A percentile compares a stretch with the other conserved stretches of the same genome.
These are phyloP conservation scores for Proisotoma minuta DNA, from an alignment of 2,888 invertebrate genomes.

Conservation along the genomic window DNA sequence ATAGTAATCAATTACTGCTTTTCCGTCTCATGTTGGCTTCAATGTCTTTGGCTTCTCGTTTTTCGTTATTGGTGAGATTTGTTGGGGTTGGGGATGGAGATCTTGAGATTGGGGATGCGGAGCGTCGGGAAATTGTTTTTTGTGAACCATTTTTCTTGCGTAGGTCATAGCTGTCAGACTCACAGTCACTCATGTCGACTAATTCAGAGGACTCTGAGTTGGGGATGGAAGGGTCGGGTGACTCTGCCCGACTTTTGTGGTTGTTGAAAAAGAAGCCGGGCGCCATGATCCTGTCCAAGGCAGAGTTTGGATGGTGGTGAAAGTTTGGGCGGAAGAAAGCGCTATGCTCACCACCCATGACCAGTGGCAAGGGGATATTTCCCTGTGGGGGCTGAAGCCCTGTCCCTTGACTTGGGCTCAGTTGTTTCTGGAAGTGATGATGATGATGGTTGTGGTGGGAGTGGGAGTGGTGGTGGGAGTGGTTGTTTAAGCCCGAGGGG, in stretches of 20 bases:
- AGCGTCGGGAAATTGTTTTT: not conserved
- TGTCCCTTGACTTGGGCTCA: slow-evolving; percentile 14
- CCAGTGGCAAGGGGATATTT: slow-evolving; percentile 51
- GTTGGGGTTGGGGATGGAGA: not conserved
- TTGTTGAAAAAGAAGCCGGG: not conserved
- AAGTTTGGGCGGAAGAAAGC: slow-evolving; percentile 62
- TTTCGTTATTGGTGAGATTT: not conserved
- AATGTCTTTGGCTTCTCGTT: too few species aligned
- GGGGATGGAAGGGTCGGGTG: slow-evolving; percentile 34
- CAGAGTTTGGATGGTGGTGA: slow-evolving; percentile 22
- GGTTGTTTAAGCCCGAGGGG: slow-evolving; percentile 44
- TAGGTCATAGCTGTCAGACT: slow-evolving; percentile 25
- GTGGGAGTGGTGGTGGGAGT: slow-evolving; percentile 53
- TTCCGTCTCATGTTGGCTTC: too few species aligned
- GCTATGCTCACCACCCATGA: slow-evolving; percentile 86
- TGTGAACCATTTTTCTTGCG: not conserved
- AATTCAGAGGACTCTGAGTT: slow-evolving; percentile 44
- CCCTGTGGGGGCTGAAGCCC: slow-evolving; percentile 25
- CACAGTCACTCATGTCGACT: slow-evolving; percentile 47
- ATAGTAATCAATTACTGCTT: too few species aligned
- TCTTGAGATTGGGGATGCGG: slow-evolving; percentile 5
- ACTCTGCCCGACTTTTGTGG: slow-evolving; percentile 35
- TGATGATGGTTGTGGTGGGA: slow-evolving; percentile 59
- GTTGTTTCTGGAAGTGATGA: slow-evolving; percentile 43
- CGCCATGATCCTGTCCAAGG: slow-evolving; percentile 26